phyloP scores from a whole-genome alignment of 2,797 vertebrate species.

The Microcaecilia unicolor region DNA sequence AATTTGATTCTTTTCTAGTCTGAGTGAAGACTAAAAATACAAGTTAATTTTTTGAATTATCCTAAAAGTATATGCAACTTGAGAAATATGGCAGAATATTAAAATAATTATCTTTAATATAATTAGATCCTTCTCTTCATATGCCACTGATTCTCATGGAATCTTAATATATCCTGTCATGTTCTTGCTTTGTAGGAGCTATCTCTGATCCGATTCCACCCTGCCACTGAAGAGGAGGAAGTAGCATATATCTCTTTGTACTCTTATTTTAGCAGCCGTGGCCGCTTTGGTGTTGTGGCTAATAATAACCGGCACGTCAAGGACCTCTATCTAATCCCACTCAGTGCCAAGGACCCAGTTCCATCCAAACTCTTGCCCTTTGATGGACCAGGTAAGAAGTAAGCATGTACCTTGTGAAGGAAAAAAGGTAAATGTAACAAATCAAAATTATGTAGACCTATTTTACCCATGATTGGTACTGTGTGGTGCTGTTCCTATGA shows the following conservation, averaged over 20 bases:
- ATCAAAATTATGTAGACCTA: slow-evolving; percentile 1
- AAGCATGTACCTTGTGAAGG: slow-evolving; percentile 31
- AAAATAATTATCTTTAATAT: too few relatives aligned
- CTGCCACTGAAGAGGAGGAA: slow-evolving; percentile 92
- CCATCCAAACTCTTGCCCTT: slow-evolving; percentile 87
- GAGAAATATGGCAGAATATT: too few relatives aligned
- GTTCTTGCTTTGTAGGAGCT: slow-evolving; percentile 69
- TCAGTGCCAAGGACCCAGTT: slow-evolving; percentile 81
- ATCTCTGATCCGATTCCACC: slow-evolving; percentile 92
- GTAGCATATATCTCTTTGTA: slow-evolving; percentile 95
- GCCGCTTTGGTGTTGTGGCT: slow-evolving; percentile 91
- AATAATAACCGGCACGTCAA: slow-evolving; percentile 87
- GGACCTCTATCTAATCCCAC: slow-evolving; percentile 93
- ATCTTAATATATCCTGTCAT: too few relatives aligned
- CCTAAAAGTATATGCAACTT: too few relatives aligned
- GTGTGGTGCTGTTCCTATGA: too few relatives aligned
- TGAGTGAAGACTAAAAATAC: too few relatives aligned
- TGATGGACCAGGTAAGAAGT: slow-evolving; percentile 90
- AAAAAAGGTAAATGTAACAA: slow-evolving; percentile 11
- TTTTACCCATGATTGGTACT: neutral
- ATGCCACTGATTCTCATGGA: too few relatives aligned
- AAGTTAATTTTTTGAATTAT: too few relatives aligned
- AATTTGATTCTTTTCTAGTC: too few relatives aligned
- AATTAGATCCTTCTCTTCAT: too few relatives aligned
- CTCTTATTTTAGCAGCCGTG: slow-evolving; percentile 97